A percentile compares a stretch with the other conserved stretches of the same genome.
Conservation (phyloP, 2,797 vertebrate genomes). For the Acrocephalus scirpaceus region DNA sequence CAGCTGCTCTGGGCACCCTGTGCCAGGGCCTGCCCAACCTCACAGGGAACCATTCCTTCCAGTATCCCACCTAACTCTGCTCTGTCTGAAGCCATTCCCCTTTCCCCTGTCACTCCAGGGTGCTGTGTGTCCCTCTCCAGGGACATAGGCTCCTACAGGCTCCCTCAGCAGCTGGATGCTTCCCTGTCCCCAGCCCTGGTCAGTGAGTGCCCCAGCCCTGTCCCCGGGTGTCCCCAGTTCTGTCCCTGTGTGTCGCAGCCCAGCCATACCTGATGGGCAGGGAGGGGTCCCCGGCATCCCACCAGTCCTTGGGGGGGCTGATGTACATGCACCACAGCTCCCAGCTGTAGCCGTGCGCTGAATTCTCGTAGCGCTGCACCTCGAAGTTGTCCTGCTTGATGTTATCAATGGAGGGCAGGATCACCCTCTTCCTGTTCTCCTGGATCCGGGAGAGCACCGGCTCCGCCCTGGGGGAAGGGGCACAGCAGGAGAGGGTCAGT, state of each 20-base stretch:
- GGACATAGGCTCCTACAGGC: too few species aligned
- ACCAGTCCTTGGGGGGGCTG: conserved; percentile 95
- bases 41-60: rapidly evolving
- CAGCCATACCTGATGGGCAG: conserved; percentile 89
- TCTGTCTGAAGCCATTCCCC: not conserved
- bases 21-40: not conserved
- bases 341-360: conserved; percentile 96
- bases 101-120: not conserved
- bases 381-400: conserved; percentile 95
- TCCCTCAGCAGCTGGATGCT: not conserved
- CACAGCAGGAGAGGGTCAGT: rapidly evolving
- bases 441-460: conserved; percentile 93
- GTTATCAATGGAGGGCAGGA: conserved; percentile 97
- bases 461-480: conserved; percentile 84
- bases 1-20: not conserved
- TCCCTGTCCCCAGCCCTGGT: not conserved
- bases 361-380: conserved; percentile 94
- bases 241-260: not conserved
- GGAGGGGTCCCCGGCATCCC: conserved; percentile 91
- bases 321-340: conserved; percentile 99
- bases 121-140: not conserved
- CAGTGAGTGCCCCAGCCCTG: not conserved
- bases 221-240: not conserved
- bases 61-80: rapidly evolving
- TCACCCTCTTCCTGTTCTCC: conserved; percentile 90